These are phyloP conservation scores for Patella pellucida DNA, from an alignment of 2,888 invertebrate species.

Conservation along the genomic window DNA sequence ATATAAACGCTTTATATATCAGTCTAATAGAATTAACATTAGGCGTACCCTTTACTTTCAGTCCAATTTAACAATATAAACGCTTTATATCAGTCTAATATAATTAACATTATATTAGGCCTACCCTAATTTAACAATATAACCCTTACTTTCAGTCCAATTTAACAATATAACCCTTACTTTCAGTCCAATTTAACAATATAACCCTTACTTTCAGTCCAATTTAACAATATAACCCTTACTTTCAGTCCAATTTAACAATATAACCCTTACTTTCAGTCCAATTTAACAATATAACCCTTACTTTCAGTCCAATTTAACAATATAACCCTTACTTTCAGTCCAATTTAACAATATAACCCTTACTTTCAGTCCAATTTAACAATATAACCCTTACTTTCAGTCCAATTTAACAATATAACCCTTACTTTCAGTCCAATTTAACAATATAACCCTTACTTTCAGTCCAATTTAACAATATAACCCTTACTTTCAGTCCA, in stretches of 20 bases:
- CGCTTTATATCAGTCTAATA: too few relatives aligned
- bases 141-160: not conserved
- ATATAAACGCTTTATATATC: too few relatives aligned
- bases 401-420: not conserved
- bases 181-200: not conserved
- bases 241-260: conserved; percentile 40
- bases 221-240: conserved; percentile 33
- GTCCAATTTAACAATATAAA: not conserved
- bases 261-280: conserved; percentile 43
- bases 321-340: conserved; percentile 13
- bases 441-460: not conserved
- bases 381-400: not conserved
- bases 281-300: conserved; percentile 35
- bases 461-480: not conserved
- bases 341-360: not conserved
- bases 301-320: conserved; percentile 40
- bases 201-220: conserved; percentile 40
- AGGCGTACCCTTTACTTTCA: not conserved
- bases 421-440: too few relatives aligned
- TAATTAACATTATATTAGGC: too few relatives aligned
- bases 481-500: not conserved
- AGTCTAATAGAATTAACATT: not conserved
- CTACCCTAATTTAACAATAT: not conserved
- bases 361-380: not conserved
- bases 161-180: not conserved